A percentile compares a stretch with the other conserved stretches of the same genome.
Conservation (phyloP, 2,113 vertebrate species). For the Colaptes auratus region DNA sequence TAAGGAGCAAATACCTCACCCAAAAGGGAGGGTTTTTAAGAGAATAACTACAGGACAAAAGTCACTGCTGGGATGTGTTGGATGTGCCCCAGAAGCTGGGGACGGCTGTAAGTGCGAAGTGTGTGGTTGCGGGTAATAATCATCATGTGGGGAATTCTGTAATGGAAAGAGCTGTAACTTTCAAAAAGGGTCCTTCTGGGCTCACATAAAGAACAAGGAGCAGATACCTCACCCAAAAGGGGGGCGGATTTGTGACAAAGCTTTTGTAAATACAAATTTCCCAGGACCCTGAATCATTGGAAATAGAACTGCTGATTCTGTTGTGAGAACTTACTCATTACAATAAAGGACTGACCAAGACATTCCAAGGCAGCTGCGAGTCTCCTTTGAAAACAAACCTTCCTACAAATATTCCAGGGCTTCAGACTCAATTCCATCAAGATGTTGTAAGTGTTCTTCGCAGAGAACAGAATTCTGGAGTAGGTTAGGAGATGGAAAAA, state of each 20-base stretch:
- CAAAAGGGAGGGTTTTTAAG: too few species aligned
- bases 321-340: neutral
- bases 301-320: neutral
- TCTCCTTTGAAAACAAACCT: neutral
- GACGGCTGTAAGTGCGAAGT: neutral
- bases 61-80: neutral
- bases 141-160: fast-evolving
- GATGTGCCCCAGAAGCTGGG: neutral
- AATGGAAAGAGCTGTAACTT: neutral
- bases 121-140: neutral
- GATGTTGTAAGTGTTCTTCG: neutral
- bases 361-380: neutral
- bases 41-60: neutral
- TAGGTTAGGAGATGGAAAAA: neutral
- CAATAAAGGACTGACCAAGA: neutral
- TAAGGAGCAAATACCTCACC: neutral
- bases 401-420: neutral
- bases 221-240: neutral
- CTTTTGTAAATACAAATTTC: neutral
- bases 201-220: neutral
- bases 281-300: neutral
- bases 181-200: neutral
- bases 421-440: neutral
- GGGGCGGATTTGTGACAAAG: neutral
- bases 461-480: neutral